A percentile compares a stretch with the other conserved stretches of the same genome.
These are phyloP conservation scores for Disparrhopalites patrizii DNA, from an alignment of 2,888 invertebrate species.

Conservation along the genomic window DNA sequence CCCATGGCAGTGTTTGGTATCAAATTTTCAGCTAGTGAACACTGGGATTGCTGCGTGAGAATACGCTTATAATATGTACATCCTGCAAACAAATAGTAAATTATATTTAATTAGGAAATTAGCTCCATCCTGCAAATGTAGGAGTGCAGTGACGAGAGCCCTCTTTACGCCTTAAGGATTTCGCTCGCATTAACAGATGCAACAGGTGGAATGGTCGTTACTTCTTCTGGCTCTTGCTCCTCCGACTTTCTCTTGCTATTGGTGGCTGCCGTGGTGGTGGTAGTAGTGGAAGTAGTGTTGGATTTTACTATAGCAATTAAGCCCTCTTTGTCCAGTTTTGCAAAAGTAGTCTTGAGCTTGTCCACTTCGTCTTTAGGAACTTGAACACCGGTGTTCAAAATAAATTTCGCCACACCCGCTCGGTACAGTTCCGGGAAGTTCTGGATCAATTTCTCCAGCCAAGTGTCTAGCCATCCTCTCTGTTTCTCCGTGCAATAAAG, in stretches of 20 bases:
- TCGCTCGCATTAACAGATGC: not conserved
- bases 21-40: too few relatives aligned
- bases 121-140: too few relatives aligned
- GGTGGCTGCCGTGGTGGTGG: not conserved
- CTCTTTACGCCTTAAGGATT: not conserved
- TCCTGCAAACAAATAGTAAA: too few relatives aligned
- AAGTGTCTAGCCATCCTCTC: constrained; percentile 26
- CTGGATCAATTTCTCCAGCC: constrained; percentile 30
- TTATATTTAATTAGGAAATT: too few relatives aligned
- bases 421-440: constrained; percentile 31
- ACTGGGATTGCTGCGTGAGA: too few relatives aligned
- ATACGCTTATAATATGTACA: too few relatives aligned
- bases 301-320: not conserved
- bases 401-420: constrained; percentile 32
- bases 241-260: too few relatives aligned
- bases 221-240: too few relatives aligned
- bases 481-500: constrained; percentile 34
- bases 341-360: constrained; percentile 27
- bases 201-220: not conserved
- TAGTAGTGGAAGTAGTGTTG: not conserved
- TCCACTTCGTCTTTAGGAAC: constrained; percentile 27
- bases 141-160: not conserved
- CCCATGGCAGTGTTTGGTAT: too few relatives aligned
- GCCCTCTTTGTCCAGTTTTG: constrained; percentile 19
- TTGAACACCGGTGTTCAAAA: constrained; percentile 28